Base-by-base conservation (phyloP, 2,113 vertebrate genomes). In the Merops nubicus region DNA sequence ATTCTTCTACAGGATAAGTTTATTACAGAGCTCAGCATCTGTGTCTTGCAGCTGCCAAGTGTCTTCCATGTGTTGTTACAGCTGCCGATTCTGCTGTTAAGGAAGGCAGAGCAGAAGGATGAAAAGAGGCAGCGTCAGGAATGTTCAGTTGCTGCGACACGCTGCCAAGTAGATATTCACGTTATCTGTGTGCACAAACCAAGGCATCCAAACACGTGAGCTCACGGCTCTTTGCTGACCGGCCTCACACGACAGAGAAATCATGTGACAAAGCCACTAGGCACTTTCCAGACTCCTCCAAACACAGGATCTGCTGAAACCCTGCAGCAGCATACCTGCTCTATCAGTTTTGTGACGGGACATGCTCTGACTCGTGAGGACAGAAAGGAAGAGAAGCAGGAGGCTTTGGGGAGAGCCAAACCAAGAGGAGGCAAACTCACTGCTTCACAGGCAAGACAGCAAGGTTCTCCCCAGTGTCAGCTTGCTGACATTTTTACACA, bases 31-130 rank as follows among this genome's bases (percentile, higher is more conserved):
- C 95, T 93, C 97, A 96, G 98, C 98, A 98, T 98, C 98, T 98
- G 98, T 96, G 98, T 93, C 96, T 97, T 87, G 96, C 98, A 98
- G 98, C 98, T 98, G 98, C 98, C 98, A 98, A 98, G 96, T 96
- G 89, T 92, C 87, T 96, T 98, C 98, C 98, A 98, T 98, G 98
- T 98, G 98, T 98, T 98, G 94, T 96, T 93, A 97, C 98, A 98
- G 98, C 98, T 98, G 98, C 98, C 97, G 64, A 97, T 80, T 60
- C 70, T 96, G 94, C 96, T 94, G 97, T 95, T 88, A 91, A 87
- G 95, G 95, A 98, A 97, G 96, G 85, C 57, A 60, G 97, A 97
- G 97, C 98, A 98, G 98, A 97, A 98, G 97, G 98, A 95, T 90
- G 80, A 96, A 97, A 96, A 97, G 89, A 96, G 97, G 91, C 96